Evolutionary conservation across 2,113 vertebrate genomes (phyloP).

Genomic region (Callionymus lyra): DNA sequence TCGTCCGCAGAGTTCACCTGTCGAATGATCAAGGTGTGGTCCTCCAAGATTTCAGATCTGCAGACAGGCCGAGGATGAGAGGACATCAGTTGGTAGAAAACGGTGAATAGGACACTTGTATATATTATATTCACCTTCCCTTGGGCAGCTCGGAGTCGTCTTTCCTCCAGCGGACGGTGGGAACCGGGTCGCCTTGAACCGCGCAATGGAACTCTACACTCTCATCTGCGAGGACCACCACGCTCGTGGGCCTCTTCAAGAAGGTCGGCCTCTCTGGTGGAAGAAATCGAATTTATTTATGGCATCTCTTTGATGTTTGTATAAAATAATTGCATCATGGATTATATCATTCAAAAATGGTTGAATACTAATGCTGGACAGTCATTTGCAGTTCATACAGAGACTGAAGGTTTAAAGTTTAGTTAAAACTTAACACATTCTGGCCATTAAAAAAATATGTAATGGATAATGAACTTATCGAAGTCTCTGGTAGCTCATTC

Average conservation of each 20-base stretch:
- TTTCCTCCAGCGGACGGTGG: constrained; percentile 88
- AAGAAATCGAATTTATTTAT: too few species aligned
- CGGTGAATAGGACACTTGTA: constrained; percentile 5
- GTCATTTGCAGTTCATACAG: too few species aligned
- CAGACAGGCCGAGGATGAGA: constrained; percentile 12
- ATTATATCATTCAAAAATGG: too few species aligned
- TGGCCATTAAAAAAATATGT: too few species aligned
- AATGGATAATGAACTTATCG: too few species aligned
- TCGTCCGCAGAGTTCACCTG: constrained; percentile 79
- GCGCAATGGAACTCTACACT: constrained; percentile 85
- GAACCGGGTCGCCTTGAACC: constrained; percentile 85
- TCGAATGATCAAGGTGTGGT: constrained; percentile 85
- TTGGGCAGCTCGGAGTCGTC: constrained; percentile 87
- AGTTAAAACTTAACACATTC: too few species aligned
- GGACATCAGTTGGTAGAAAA: constrained; percentile 23
- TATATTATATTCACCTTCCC: constrained; percentile 68
- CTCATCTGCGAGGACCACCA: constrained; percentile 83
- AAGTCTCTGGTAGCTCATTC: too few species aligned
- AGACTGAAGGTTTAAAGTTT: too few species aligned
- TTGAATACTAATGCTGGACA: too few species aligned
- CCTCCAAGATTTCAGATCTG: constrained; percentile 87
- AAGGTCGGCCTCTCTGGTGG: constrained; percentile 77
- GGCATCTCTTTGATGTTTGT: too few species aligned
- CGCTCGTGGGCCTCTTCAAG: constrained; percentile 81
- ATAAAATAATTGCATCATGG: too few species aligned